Conservation (phyloP, 2,797 vertebrate species). For the Sternarchorhynchus goeldii region DNA sequence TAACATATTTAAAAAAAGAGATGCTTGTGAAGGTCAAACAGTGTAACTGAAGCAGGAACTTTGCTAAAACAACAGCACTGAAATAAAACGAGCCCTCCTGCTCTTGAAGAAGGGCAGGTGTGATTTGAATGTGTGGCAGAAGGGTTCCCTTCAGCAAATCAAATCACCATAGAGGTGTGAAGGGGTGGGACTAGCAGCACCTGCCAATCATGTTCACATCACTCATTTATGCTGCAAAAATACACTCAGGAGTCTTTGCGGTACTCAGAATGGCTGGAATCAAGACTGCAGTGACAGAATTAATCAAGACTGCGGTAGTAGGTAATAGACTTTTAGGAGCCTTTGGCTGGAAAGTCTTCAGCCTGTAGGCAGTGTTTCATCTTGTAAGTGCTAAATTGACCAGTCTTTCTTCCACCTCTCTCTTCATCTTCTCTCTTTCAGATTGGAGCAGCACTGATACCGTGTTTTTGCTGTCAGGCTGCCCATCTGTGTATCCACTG, state of each 20-base stretch:
- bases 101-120: background rate
- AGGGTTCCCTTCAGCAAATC: background rate
- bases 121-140: no score
- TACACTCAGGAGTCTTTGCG: background rate
- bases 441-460: background rate
- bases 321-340: background rate
- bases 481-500: conserved; percentile 7
- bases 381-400: background rate
- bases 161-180: background rate
- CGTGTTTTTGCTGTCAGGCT: conserved; percentile 10
- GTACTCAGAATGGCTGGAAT: background rate
- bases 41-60: background rate
- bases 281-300: background rate
- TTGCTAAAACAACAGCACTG: no score
- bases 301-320: background rate
- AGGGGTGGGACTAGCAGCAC: background rate
- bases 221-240: conserved; percentile 1
- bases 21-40: conserved; percentile 15
- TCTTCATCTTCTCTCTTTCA: background rate
- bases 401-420: background rate
- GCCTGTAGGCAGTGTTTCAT: background rate
- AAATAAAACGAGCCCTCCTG: no score
- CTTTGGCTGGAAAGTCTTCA: background rate
- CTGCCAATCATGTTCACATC: background rate
- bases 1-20: background rate